Evolutionary conservation across 2,888 invertebrate genomes (phyloP).

Genomic region (Scaptomyza reducta): DNA sequence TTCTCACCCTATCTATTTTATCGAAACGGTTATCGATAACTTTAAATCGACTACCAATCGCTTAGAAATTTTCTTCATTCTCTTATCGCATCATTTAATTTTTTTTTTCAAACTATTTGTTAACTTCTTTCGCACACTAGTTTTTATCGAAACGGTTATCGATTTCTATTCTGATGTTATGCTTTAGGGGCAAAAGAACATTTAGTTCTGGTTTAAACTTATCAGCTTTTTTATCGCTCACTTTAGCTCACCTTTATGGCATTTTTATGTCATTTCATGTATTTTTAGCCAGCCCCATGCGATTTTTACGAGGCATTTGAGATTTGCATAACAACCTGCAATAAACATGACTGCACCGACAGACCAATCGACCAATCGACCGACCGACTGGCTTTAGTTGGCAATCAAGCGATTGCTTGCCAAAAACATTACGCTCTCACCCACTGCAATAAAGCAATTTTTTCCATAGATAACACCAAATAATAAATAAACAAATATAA

Average conservation of each 20-base stretch:
- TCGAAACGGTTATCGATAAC: too few relatives aligned
- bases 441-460: not conserved
- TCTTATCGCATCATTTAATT: too few relatives aligned
- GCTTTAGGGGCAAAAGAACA: not conserved
- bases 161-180: too few relatives aligned
- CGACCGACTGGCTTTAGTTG: slow-evolving; percentile 5
- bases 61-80: too few relatives aligned
- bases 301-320: slow-evolving; percentile 65
- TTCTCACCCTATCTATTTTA: too few relatives aligned
- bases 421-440: not conserved
- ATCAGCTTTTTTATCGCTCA: not conserved
- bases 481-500: slow-evolving; percentile 60
- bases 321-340: slow-evolving; percentile 46
- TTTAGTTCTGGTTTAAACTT: not conserved
- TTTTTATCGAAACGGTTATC: too few relatives aligned
- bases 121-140: too few relatives aligned
- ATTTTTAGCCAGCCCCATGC: slow-evolving; percentile 4
- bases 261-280: slow-evolving; percentile 4
- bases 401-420: slow-evolving; percentile 24
- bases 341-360: slow-evolving; percentile 26
- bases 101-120: too few relatives aligned
- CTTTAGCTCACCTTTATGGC: not conserved
- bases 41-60: too few relatives aligned
- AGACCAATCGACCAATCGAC: slow-evolving; percentile 13
- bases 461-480: slow-evolving; percentile 61